Base-by-base conservation (phyloP, 2,888 invertebrate genomes). In the Limnephilus auricula region DNA sequence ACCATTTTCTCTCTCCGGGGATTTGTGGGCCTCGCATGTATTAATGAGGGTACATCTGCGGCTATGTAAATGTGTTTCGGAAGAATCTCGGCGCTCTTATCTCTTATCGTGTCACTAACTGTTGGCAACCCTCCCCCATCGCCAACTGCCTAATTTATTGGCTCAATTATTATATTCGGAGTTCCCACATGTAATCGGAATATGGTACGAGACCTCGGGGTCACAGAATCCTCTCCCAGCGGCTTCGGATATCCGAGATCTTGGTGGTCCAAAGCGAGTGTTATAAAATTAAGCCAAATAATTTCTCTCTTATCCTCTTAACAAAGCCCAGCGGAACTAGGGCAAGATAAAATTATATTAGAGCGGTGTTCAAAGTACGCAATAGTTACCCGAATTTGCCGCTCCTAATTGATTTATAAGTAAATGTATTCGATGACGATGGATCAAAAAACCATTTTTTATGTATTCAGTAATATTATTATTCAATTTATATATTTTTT, bases 31-130 rank as follows among this genome's bases (percentile, higher is more conserved):
- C 82, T 78, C 82, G 91, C 88, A 65, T 65, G 78, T 80, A 86
- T 92, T 92, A 92, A 92, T 92, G 91, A 91, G 89, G 90, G 90
- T 90, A 88, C 83, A 65, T n/a, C 34, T 45, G 90, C 89, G 90
- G 88, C n/a, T 87, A 90, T 90, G 89, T 90, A 90, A 92, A 92
- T 89, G 89, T 82, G 80, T 80, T 89, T 65, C 91, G 92, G 92
- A 92, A 92, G 92, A 92, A 91, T 92, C 92, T 86, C 89, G 84
- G 45, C 32, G 65, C 85, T 90, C 32, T 89, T 91, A 92, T 92
- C 92, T 92, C 89, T 92, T 92, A 92, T 92, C 92, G 79, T 78
- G 89, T 34, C 87, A 79, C 90, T 87, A 84, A 88, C 89, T 86
- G 79, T 91, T 80, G 91, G 87, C 91, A 85, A 83, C 30, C 89